Base-by-base conservation (phyloP, 2,113 vertebrate genomes). In the Cyprinodon variegatus region DNA sequence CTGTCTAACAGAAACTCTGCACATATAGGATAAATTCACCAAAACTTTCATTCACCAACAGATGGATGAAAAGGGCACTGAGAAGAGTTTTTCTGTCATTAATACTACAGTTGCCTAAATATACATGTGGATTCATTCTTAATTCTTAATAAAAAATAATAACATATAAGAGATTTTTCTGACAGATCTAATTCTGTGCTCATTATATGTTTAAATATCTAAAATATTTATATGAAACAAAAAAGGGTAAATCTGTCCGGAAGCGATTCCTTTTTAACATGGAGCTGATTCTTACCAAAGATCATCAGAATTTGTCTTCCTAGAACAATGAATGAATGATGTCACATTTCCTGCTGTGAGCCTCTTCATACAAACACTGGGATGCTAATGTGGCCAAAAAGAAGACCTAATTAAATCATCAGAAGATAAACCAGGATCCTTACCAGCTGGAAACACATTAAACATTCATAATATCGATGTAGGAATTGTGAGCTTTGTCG, bases 381-480 rank as follows among this genome's bases (percentile, higher is more conserved):
- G 22, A 66, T 45, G 45, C 53, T 11, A 61, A 20, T 41, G 15
- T 48, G 2, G 0, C 10, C 10, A 60, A 75, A 77, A 11, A 36
- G n/a, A 63, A 74, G 15, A 37, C 20, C 1, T 85, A 82, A 84
- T 82, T 68, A 57, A 65, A 12, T 20, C 37, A 81, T 71, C 68
- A 75, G 40, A 11, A 4, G 8, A 69, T 15, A 72, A 67, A 53
- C 11, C 78, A 77, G 41, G 65, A 66, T 64, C 63, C 40, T 76
- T 65, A 43, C 37, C 29, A 43, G 57, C 22, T 41, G 13, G 62
- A 67, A 15, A 70, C 36, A 41, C 11, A 46, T 64, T 63, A 4
- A 68, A 76, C 77, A 76, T 87, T 83, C 74, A 73, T 80, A 36
- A 59, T 68, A 48, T 12, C 80, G 17, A 86, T 78, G 80, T 64